Conservation (phyloP, 1,140 invertebrate genomes). For the Pinna nobilis region DNA sequence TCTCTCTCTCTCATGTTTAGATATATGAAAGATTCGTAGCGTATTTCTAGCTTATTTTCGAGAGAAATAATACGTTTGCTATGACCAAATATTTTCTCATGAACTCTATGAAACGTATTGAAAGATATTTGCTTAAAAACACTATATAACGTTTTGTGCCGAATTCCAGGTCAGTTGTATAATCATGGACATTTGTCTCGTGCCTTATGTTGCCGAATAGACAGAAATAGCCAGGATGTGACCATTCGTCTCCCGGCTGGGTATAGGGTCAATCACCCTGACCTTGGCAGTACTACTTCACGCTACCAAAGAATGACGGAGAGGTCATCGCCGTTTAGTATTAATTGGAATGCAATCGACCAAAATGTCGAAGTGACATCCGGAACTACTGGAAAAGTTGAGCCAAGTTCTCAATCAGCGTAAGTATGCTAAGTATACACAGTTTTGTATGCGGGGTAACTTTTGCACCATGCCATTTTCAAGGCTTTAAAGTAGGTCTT, state of each 20-base stretch:
- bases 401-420: no score
- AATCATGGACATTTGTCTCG: slow-evolving; percentile 70
- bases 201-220: slow-evolving; percentile 72
- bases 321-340: slow-evolving; percentile 64
- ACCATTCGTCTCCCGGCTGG: slow-evolving; percentile 4
- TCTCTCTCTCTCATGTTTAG: no score
- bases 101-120: no score
- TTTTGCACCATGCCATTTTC: no score
- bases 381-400: slow-evolving; percentile 63
- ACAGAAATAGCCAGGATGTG: not conserved
- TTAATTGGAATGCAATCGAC: slow-evolving; percentile 71
- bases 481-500: no score
- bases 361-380: slow-evolving; percentile 61
- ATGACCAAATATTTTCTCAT: no score
- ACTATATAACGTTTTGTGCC: not conserved
- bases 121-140: no score
- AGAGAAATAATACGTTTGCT: no score
- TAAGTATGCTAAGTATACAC: no score
- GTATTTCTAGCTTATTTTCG: no score
- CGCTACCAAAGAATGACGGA: slow-evolving; percentile 61
- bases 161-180: slow-evolving; percentile 65
- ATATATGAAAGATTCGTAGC: no score
- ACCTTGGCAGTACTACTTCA: slow-evolving; percentile 32
- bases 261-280: slow-evolving; percentile 44
- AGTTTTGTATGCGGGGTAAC: no score